Evolutionary conservation across 2,113 vertebrate genomes (phyloP).

Genomic region (Rhynchopsitta pachyrhyncha): DNA sequence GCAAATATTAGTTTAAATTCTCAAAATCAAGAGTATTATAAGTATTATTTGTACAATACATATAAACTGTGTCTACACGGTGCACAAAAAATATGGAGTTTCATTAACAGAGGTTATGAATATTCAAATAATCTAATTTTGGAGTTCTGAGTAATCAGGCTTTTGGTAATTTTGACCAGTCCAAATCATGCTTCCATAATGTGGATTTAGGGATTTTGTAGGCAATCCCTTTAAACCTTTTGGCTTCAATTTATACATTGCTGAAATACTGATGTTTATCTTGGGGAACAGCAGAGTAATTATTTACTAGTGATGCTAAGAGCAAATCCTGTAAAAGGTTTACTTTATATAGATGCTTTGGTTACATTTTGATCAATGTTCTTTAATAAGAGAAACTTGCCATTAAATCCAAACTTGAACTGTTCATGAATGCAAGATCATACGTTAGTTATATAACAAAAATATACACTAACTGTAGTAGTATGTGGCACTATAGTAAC

Average conservation of each 20-base stretch:
- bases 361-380: neutral
- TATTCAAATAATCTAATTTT: neutral
- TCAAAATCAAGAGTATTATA: neutral
- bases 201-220: neutral
- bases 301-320: neutral
- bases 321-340: neutral
- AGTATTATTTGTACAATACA: neutral
- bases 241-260: neutral
- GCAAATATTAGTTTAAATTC: constrained; percentile 15
- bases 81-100: neutral
- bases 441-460: neutral
- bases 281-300: neutral
- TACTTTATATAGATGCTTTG: neutral
- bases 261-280: neutral
- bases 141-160: neutral
- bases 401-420: neutral
- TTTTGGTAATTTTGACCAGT: neutral
- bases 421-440: neutral
- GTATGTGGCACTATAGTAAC: neutral
- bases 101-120: neutral
- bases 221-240: neutral
- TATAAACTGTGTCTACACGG: neutral
- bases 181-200: neutral
- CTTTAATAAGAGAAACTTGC: neutral
- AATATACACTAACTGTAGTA: neutral